These are phyloP conservation scores for Charanyca ferruginea DNA, from an alignment of 2,888 invertebrate species.

Conservation along the genomic window DNA sequence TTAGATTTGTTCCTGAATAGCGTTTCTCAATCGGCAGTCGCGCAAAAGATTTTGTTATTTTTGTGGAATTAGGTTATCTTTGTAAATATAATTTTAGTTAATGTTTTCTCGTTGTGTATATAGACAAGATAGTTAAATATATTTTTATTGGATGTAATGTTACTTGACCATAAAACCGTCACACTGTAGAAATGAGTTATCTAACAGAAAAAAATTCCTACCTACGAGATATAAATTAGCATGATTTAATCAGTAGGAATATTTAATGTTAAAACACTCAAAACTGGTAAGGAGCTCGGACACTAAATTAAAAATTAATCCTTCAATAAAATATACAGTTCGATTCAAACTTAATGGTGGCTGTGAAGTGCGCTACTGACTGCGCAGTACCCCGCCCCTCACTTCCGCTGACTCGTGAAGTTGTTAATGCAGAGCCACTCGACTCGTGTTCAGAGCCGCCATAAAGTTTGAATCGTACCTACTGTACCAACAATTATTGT, in stretches of 20 bases:
- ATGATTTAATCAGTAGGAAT: neutral
- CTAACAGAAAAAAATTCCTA: neutral
- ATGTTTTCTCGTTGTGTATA: neutral
- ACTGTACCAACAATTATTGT: neutral
- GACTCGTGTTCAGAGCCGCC: too few relatives aligned
- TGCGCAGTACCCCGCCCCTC: too few relatives aligned
- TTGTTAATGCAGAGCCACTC: too few relatives aligned
- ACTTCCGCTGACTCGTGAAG: too few relatives aligned
- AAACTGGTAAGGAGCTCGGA: too few relatives aligned
- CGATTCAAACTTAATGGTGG: too few relatives aligned
- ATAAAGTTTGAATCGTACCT: too few relatives aligned
- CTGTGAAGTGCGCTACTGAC: too few relatives aligned
- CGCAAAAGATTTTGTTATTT: neutral
- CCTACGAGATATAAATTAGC: neutral
- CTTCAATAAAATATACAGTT: too few relatives aligned
- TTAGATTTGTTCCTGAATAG: neutral
- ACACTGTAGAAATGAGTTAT: constrained; percentile 15
- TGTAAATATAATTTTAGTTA: constrained; percentile 41
- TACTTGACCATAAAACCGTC: neutral
- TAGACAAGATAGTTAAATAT: neutral
- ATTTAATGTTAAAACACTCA: too few relatives aligned
- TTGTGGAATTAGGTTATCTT: neutral
- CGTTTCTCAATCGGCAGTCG: constrained; percentile 2
- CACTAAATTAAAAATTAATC: too few relatives aligned
- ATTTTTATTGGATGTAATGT: neutral